Evolutionary conservation across 2,888 invertebrate genomes (phyloP), one percentile per base, ranked within the genome.

Genomic region (Pheosia gnoma): DNA sequence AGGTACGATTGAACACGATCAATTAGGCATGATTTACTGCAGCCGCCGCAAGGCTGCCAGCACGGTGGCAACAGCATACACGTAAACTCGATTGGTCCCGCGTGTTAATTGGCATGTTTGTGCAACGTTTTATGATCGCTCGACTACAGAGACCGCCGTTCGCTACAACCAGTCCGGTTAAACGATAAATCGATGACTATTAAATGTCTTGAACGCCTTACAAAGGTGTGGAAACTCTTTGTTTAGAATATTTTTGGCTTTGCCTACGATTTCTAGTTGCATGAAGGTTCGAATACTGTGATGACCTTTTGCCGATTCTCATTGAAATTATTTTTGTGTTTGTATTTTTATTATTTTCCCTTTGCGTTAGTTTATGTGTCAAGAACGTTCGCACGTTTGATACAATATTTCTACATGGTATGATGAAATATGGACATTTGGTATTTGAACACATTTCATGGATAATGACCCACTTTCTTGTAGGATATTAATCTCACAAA

Each of bases 61-160:
- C 51, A 53, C 36, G 37, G 53, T 53, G 53, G 53, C 37, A 53
- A 11, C n/a, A 11, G n/a, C 51, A 51, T 25, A 25, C 53, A 53
- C 61, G 57, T 67, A 66, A 74, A 65, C 62, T 59, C 61, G 61
- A 75, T 74, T 67, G 67, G 68, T 66, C 63, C 56, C 69, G 61
- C 62, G n/a, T 62, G 61, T 64, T 76, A 72, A 78, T 78, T 68
- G 68, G 62, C 63, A 65, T 76, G 74, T 70, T 72, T 75, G 68
- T 69, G 63, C 64, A 68, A 69, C 67, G 63, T 68, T 73, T 75
- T 74, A 75, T 68, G 63, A 59, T 60, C 59, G 63, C 67, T 65
- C 66, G 61, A 65, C 73, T 75, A 71, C 73, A 68, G 65, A 73
- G 68, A 66, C 59, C 54, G 62, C 61, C 69, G 55, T 49, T 36